Evolutionary conservation across 2,888 invertebrate genomes (phyloP), one percentile per base, ranked within the genome.

Genomic region (Zaprionus lineosus): DNA sequence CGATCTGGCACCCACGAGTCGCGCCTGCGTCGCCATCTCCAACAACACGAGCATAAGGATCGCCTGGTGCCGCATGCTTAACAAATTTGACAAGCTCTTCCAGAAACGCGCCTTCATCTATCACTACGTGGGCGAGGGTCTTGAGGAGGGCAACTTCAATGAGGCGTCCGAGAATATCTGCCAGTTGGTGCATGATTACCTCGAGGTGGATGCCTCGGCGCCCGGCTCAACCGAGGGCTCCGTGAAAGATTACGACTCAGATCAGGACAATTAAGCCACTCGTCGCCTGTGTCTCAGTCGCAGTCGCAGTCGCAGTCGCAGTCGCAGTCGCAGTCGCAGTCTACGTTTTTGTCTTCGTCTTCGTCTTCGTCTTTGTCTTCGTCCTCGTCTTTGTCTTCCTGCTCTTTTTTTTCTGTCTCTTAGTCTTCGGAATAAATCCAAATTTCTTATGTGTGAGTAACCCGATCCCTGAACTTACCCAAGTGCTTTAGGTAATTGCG

Each of bases 51-150:
- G 93, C 24, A 94, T 98, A 60, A 93, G 94, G 46, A 92, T 93
- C 16, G 94, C 96, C 2, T 98, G 97, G 97, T 92, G 93, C 57
- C 92, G 94, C 47, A 90, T 97, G 11, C 92, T 93, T 78, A 92
- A 92, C 77, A 97, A 97, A 88, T 97, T 94, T 88, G 94, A 94
- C 60, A 89, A 95, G 43, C 95, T 97, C 93, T 96, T 94, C 83
- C 91, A 93, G 52, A 95, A 96, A 87, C 92, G 95, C 52, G 96
- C 97, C 3, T 97, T 97, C 88, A 93, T 97, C 8, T 97, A 97
- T 90, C 97, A 97, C 91, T 98, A 94, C 81, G 91, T 94, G 2
- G 92, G 93, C 1, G 95, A 94, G 90, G 94, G 94, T 1, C 91
- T 95, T 89, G 94, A 94, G 88, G 94, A 94, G 89, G 91, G 91